Evolutionary conservation across 2,888 invertebrate genomes (phyloP).

Genomic region (Peribatodes rhomboidaria): DNA sequence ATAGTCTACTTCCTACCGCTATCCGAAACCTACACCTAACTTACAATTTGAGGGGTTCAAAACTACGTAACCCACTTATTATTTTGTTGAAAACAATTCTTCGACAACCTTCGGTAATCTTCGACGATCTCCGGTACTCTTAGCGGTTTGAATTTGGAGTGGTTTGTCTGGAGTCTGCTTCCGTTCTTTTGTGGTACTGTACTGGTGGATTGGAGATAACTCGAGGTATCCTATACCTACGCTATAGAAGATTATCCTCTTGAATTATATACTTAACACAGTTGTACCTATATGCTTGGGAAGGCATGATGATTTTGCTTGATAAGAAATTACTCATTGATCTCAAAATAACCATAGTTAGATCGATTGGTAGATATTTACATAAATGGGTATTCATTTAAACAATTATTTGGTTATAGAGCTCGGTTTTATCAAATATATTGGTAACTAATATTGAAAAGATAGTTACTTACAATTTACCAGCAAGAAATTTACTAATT

Average conservation of each 20-base stretch:
- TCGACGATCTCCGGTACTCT: constrained; percentile 27
- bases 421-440: too few relatives aligned
- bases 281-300: too few relatives aligned
- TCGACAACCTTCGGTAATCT: constrained; percentile 32
- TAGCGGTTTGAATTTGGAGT: constrained; percentile 56
- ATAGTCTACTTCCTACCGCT: constrained; percentile 80
- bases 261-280: neutral
- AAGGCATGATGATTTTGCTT: too few relatives aligned
- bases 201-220: constrained; percentile 37
- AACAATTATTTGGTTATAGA: too few relatives aligned
- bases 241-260: neutral
- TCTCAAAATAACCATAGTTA: too few relatives aligned
- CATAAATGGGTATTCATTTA: too few relatives aligned
- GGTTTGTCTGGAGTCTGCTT: constrained; percentile 75
- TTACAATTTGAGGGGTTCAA: constrained; percentile 49
- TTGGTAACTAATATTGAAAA: too few relatives aligned
- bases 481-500: too few relatives aligned
- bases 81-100: constrained; percentile 67
- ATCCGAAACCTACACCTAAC: constrained; percentile 59
- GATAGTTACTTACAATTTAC: too few relatives aligned
- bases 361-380: too few relatives aligned
- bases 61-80: constrained; percentile 76
- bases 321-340: too few relatives aligned
- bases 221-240: constrained; percentile 15
- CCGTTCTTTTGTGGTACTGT: constrained; percentile 65